Percentiles rank a stretch among this genome's conserved stretches.
phyloP scores from a whole-genome alignment of 2,113 vertebrate genomes.

The Tychaedon coryphoeus region DNA sequence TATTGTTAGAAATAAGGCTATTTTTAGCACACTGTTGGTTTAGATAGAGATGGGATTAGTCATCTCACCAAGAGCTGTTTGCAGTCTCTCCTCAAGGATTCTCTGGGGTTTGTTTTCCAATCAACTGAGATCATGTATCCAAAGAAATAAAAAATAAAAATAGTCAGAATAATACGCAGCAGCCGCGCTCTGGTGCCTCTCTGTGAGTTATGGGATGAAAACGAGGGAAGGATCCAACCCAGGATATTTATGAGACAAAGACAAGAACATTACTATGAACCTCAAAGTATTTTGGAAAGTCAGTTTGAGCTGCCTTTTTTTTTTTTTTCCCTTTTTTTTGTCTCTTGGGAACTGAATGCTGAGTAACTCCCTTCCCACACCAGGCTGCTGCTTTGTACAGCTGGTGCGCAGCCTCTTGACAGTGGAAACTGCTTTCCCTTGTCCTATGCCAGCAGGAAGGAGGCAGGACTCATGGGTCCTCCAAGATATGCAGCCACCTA shows the following conservation, averaged over 20 bases:
- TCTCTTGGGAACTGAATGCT: constrained; percentile 15
- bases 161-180: neutral
- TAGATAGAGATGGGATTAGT: constrained; percentile 49
- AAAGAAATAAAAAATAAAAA: constrained; percentile 45
- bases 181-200: neutral
- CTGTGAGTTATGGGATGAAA: neutral
- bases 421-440: constrained; percentile 36
- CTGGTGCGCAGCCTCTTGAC: neutral
- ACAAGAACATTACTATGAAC: neutral
- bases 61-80: constrained; percentile 53
- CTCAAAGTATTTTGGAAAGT: constrained; percentile 50
- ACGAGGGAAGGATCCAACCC: neutral
- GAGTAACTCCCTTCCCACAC: constrained; percentile 51
- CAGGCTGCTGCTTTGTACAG: neutral
- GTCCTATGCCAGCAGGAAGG: neutral
- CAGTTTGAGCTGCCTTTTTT: neutral
- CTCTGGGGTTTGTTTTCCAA: constrained; percentile 60
- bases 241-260: neutral
- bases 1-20: constrained; percentile 55
- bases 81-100: constrained; percentile 55
- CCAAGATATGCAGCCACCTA: neutral
- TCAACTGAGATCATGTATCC: constrained; percentile 18
- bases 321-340: neutral
- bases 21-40: constrained; percentile 53
- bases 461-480: neutral